phyloP scores from a whole-genome alignment of 2,113 vertebrate genomes.

The zebrafish (Danio rerio) region DNA sequence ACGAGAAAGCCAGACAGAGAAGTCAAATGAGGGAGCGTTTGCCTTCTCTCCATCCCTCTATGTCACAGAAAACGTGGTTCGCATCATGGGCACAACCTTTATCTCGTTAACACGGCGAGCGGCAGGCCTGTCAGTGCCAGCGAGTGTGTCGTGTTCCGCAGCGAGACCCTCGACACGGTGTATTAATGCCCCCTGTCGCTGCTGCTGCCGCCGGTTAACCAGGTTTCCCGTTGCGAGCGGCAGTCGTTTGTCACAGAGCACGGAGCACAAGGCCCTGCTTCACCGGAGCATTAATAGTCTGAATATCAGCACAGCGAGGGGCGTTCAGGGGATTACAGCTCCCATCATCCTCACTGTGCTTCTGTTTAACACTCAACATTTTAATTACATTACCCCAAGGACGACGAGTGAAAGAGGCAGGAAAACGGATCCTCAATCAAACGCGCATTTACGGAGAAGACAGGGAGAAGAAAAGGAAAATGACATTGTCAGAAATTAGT shows the following conservation, averaged over 20 bases:
- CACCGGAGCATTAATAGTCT: conserved; percentile 60
- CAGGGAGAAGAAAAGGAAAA: conserved; percentile 30
- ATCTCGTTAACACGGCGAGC: conserved; percentile 56
- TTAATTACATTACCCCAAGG: conserved; percentile 52
- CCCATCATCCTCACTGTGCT: conserved; percentile 51
- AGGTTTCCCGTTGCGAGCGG: conserved; percentile 46
- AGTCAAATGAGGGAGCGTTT: background rate
- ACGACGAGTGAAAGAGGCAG: background rate
- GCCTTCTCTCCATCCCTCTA: conserved; percentile 20
- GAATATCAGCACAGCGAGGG: conserved; percentile 57
- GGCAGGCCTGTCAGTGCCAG: conserved; percentile 49
- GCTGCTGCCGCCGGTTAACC: conserved; percentile 44
- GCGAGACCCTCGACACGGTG: conserved; percentile 51
- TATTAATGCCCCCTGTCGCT: conserved; percentile 62
- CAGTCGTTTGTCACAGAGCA: conserved; percentile 57
- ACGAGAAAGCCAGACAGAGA: conserved; percentile 17
- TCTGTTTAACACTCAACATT: conserved; percentile 47
- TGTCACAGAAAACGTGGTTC: conserved; percentile 42
- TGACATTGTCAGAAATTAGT: conserved; percentile 41
- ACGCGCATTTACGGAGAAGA: conserved; percentile 3
- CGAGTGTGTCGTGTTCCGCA: conserved; percentile 44
- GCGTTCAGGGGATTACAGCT: conserved; percentile 52
- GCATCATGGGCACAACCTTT: conserved; percentile 55
- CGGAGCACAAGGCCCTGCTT: conserved; percentile 45
- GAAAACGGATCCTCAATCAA: conserved; percentile 25